Conservation (phyloP, 2,797 vertebrate species). For the Pangasius krempfi region DNA sequence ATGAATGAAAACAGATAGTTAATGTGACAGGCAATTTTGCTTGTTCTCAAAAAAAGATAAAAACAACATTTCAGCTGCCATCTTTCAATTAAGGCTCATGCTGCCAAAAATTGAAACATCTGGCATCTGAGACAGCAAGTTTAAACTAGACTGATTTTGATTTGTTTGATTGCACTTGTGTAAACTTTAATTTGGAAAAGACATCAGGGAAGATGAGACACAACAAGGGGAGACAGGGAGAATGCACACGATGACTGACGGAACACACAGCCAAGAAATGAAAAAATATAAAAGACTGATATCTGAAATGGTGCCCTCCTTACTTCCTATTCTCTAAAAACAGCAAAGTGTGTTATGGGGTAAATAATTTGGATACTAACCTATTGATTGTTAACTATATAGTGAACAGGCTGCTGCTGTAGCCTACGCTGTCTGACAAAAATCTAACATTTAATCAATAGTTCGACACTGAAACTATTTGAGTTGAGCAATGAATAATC, state of each 20-base stretch:
- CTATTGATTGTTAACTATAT: background rate
- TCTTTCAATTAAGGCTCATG: constrained; percentile 56
- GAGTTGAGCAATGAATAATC: background rate
- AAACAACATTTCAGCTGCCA: constrained; percentile 55
- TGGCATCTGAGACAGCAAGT: constrained; percentile 59
- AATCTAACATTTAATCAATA: background rate
- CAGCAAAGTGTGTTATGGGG: background rate
- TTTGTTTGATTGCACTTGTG: constrained; percentile 67
- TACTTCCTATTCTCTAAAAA: background rate
- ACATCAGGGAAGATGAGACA: constrained; percentile 60
- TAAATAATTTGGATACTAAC: background rate
- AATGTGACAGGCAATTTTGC: constrained; percentile 20
- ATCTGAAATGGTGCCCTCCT: background rate
- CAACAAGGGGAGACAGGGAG: constrained; percentile 40
- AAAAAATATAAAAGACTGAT: background rate
- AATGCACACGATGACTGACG: background rate
- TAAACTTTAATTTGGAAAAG: constrained; percentile 69
- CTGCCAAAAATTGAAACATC: constrained; percentile 61
- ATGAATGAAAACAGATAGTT: constrained; percentile 37
- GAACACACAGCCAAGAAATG: background rate
- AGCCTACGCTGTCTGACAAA: background rate
- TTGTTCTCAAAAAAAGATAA: constrained; percentile 4
- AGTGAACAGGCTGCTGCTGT: constrained; percentile 10
- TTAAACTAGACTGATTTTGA: constrained; percentile 60
- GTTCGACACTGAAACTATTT: background rate